phyloP scores from a whole-genome alignment of 2,888 invertebrate species.

The Terebella lapidaria region DNA sequence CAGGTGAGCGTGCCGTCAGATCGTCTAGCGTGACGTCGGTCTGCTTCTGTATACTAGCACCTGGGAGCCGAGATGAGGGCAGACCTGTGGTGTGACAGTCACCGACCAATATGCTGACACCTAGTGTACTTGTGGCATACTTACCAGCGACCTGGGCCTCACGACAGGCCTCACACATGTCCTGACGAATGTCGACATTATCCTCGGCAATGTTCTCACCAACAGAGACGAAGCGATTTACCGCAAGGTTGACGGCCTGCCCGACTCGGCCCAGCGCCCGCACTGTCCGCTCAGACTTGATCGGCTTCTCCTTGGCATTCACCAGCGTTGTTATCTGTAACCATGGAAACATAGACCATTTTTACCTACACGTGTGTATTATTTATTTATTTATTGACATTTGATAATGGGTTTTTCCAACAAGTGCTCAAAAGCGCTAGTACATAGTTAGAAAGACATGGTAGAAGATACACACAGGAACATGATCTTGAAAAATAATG shows the following conservation, averaged over 20 bases:
- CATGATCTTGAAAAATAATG: too few species aligned
- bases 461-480: too few species aligned
- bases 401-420: too few species aligned
- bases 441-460: too few species aligned
- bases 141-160: constrained; percentile 94
- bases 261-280: constrained; percentile 82
- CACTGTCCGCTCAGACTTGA: constrained; percentile 60
- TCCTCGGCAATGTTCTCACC: constrained; percentile 98
- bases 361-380: too few species aligned
- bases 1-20: constrained; percentile 9
- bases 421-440: too few species aligned
- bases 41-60: constrained; percentile 84
- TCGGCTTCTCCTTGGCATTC: constrained; percentile 64
- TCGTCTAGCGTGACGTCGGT: constrained; percentile 63
- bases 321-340: constrained; percentile 84
- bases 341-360: constrained; percentile 10
- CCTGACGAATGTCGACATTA: constrained; percentile 91
- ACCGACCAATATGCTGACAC: background rate
- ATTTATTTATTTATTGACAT: too few species aligned
- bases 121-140: too few species aligned
- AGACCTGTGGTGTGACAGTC: background rate
- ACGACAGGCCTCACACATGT: constrained; percentile 97
- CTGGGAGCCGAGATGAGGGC: constrained; percentile 60
- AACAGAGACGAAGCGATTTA: constrained; percentile 95
- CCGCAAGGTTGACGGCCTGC: constrained; percentile 91